These are phyloP conservation scores for Dasyurus viverrinus DNA, from an alignment of 2,113 vertebrate species.

Conservation along the genomic window DNA sequence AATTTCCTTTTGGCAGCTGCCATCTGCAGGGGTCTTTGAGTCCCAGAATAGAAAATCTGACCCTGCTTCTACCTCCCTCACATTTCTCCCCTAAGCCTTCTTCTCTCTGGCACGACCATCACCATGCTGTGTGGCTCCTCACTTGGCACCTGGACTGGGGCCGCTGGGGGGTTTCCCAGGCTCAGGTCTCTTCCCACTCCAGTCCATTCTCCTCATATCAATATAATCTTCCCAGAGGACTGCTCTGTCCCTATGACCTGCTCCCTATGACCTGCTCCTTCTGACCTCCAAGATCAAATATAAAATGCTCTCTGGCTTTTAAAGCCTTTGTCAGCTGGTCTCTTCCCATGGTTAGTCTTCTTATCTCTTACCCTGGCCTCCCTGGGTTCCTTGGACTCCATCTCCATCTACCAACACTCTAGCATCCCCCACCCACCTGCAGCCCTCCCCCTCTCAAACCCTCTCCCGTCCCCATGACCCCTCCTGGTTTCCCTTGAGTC, in stretches of 20 bases:
- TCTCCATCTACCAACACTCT: neutral
- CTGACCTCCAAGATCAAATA: neutral
- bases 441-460: neutral
- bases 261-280: neutral
- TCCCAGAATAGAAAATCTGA: neutral
- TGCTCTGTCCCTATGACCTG: neutral
- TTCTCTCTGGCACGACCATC: neutral
- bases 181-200: neutral
- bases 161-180: neutral
- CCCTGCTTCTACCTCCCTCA: neutral
- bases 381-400: neutral
- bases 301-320: neutral
- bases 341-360: neutral
- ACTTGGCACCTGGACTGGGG: too few relatives aligned
- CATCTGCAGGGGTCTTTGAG: neutral
- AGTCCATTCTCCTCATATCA: neutral
- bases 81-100: neutral
- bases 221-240: neutral
- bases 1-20: too few relatives aligned
- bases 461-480: neutral
- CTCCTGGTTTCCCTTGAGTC: neutral
- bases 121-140: neutral
- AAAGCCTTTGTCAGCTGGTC: neutral
- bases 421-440: neutral
- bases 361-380: neutral